Percentiles rank a stretch among this genome's conserved stretches.
These are phyloP conservation scores for Leistus spinibarbis DNA, from an alignment of 2,888 invertebrate species.

Conservation along the genomic window DNA sequence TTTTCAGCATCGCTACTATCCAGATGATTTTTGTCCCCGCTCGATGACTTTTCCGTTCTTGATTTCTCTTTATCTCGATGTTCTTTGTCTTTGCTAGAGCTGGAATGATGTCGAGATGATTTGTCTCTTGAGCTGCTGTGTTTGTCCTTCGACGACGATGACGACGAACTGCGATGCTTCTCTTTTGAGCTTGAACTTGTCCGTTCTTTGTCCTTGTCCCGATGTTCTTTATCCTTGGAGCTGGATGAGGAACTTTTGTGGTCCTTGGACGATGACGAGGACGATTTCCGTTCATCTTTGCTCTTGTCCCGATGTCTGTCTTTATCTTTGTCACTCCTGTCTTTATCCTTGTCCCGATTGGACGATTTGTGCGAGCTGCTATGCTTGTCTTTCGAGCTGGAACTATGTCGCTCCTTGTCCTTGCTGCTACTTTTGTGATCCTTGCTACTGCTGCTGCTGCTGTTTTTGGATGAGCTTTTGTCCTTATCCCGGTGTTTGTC, in stretches of 20 bases:
- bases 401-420: constrained; percentile 51
- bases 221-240: constrained; percentile 58
- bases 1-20: constrained; percentile 45
- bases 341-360: constrained; percentile 54
- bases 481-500: constrained; percentile 74
- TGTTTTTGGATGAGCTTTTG: constrained; percentile 55
- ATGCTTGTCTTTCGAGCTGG: constrained; percentile 52
- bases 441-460: constrained; percentile 62
- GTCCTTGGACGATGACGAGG: constrained; percentile 50
- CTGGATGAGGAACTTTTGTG: constrained; percentile 47
- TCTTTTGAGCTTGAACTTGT: constrained; percentile 53
- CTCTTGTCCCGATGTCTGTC: constrained; percentile 54
- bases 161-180: constrained; percentile 53
- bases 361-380: constrained; percentile 57
- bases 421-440: constrained; percentile 64
- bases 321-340: constrained; percentile 54
- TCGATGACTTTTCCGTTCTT: constrained; percentile 36
- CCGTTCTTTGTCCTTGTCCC: constrained; percentile 57
- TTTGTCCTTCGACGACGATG: constrained; percentile 52
- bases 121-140: constrained; percentile 56
- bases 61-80: constrained; percentile 59
- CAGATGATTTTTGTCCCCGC: constrained; percentile 24
- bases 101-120: constrained; percentile 50
- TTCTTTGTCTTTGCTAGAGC: constrained; percentile 64
- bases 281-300: constrained; percentile 50